Conservation (phyloP, 2,888 invertebrate species). For the Macrophya annulata region DNA sequence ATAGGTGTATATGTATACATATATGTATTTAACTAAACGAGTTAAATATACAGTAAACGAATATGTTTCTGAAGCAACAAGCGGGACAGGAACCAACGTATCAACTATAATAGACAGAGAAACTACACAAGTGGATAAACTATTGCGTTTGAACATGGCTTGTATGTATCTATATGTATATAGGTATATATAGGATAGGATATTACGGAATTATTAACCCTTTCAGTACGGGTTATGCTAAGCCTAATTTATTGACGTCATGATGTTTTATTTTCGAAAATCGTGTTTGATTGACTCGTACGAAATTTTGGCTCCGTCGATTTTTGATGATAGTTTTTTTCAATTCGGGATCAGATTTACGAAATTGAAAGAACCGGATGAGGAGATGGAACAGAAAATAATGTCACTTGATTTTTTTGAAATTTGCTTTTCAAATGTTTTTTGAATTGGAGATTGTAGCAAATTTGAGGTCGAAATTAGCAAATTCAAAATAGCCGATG, state of each 20-base stretch:
- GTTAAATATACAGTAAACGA: constrained; percentile 1
- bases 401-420: not conserved
- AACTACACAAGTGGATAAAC: constrained; percentile 37
- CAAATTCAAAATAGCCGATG: not conserved
- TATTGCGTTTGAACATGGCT: not conserved
- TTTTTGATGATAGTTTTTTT: not conserved
- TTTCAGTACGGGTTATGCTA: not conserved
- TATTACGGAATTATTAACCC: constrained; percentile 20
- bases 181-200: not conserved
- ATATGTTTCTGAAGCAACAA: constrained; percentile 6
- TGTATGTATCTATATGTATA: not conserved
- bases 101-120: constrained; percentile 33
- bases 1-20: no score
- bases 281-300: not conserved
- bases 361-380: not conserved
- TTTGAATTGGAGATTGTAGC: not conserved
- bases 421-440: not conserved
- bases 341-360: not conserved
- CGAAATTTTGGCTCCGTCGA: not conserved
- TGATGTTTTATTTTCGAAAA: not conserved
- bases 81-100: constrained; percentile 32
- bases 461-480: not conserved
- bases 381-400: not conserved
- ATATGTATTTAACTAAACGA: no score
- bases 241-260: not conserved